These are phyloP conservation scores for Onychomys leucogaster DNA, from an alignment of 2,797 vertebrate genomes.

Conservation along the genomic window DNA sequence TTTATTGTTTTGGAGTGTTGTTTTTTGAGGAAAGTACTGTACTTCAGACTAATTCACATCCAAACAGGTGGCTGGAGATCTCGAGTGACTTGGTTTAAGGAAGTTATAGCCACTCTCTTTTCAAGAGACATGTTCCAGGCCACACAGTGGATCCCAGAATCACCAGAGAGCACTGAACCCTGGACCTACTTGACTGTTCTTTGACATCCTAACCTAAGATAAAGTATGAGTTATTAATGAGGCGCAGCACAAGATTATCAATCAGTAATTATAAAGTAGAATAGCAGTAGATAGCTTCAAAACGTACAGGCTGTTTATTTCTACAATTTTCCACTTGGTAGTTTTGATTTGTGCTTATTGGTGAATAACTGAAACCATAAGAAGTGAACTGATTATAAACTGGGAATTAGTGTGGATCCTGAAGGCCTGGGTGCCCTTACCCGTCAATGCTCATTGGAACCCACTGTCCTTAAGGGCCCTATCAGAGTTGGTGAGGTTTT, in stretches of 20 bases:
- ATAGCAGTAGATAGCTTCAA: background rate
- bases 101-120: background rate
- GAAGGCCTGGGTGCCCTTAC: background rate
- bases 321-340: background rate
- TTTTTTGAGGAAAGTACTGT: background rate
- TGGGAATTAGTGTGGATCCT: accelerated
- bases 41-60: background rate
- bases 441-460: background rate
- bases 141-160: background rate
- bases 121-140: background rate
- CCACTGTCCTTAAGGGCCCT: background rate
- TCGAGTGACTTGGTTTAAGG: background rate
- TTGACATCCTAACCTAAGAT: background rate
- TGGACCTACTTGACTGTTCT: background rate
- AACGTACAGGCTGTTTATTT: background rate
- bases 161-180: background rate
- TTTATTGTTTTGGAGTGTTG: background rate
- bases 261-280: background rate
- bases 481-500: background rate
- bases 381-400: background rate
- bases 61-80: background rate
- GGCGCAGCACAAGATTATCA: background rate
- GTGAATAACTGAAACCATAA: background rate
- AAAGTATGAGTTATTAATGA: background rate
- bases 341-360: background rate